Conservation (phyloP, 2,797 vertebrate species). For the Poeciliopsis turneri region DNA sequence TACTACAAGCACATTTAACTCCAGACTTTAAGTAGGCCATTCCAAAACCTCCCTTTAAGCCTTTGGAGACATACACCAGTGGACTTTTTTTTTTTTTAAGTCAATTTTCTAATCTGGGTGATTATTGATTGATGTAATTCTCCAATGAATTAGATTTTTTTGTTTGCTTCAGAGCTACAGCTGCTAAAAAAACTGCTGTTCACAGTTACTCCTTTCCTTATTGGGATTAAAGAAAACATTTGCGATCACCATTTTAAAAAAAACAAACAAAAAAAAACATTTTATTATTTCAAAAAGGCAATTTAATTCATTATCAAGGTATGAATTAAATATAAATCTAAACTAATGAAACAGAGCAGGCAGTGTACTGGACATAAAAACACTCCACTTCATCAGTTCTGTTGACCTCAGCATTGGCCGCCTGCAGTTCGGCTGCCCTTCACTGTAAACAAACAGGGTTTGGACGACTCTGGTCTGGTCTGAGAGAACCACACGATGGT, state of each 20-base stretch:
- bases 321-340: constrained; percentile 58
- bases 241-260: constrained; percentile 19
- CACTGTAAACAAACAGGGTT: neutral
- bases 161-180: neutral
- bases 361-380: constrained; percentile 60
- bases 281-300: constrained; percentile 65
- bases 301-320: constrained; percentile 52
- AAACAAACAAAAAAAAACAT: constrained; percentile 38
- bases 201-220: too few relatives aligned
- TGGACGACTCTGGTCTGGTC: neutral
- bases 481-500: neutral
- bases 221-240: constrained; percentile 8
- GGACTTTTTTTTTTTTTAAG: neutral
- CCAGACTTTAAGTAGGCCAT: neutral
- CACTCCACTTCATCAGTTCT: constrained; percentile 25
- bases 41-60: neutral
- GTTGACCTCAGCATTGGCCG: constrained; percentile 7
- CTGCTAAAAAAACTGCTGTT: too few relatives aligned
- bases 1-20: neutral
- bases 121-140: too few relatives aligned
- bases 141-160: neutral
- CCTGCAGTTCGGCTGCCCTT: constrained; percentile 11
- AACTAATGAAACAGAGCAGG: constrained; percentile 56
- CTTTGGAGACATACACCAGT: neutral
- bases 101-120: neutral